Percentiles rank a stretch among this genome's conserved stretches.
Evolutionary conservation across 1,140 invertebrate species (phyloP).

Genomic region (Aphidius ervi): DNA sequence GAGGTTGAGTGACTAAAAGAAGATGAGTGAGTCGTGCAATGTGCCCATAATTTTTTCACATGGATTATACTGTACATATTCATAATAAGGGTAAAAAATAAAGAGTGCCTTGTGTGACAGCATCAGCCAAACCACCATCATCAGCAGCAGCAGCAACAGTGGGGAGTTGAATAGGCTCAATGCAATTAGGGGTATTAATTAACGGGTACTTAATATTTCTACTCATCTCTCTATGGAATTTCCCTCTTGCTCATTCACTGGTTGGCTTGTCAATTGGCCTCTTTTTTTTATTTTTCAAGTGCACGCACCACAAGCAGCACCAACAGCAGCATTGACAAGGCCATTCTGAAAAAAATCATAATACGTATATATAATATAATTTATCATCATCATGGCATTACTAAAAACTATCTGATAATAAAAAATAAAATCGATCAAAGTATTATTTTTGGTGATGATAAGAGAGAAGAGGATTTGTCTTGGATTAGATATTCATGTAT

Average conservation of each 20-base stretch:
- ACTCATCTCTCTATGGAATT: slow-evolving; percentile 8
- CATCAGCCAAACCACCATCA: slow-evolving; percentile 34
- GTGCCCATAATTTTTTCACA: no score
- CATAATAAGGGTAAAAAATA: slow-evolving; percentile 6
- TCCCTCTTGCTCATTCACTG: no score
- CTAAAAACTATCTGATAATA: no score
- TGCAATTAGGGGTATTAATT: slow-evolving; percentile 54
- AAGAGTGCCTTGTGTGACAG: slow-evolving; percentile 29
- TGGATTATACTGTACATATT: no score
- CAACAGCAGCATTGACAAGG: neutral
- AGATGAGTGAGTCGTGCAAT: no score
- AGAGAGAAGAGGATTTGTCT: slow-evolving; percentile 13
- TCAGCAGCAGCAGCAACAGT: slow-evolving; percentile 29
- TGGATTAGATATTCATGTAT: slow-evolving; percentile 49
- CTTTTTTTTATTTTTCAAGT: slow-evolving; percentile 21
- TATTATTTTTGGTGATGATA: neutral
- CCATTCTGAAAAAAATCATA: no score
- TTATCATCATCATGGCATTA: no score
- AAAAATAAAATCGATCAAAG: slow-evolving; percentile 23
- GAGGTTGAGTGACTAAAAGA: no score
- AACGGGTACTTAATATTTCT: slow-evolving; percentile 41
- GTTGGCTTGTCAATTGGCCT: slow-evolving; percentile 8
- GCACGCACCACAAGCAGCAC: slow-evolving; percentile 15
- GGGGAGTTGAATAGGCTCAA: slow-evolving; percentile 32
- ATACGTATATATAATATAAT: no score